Conservation (phyloP, 2,888 invertebrate genomes). For the Ephialtes manifestator region DNA sequence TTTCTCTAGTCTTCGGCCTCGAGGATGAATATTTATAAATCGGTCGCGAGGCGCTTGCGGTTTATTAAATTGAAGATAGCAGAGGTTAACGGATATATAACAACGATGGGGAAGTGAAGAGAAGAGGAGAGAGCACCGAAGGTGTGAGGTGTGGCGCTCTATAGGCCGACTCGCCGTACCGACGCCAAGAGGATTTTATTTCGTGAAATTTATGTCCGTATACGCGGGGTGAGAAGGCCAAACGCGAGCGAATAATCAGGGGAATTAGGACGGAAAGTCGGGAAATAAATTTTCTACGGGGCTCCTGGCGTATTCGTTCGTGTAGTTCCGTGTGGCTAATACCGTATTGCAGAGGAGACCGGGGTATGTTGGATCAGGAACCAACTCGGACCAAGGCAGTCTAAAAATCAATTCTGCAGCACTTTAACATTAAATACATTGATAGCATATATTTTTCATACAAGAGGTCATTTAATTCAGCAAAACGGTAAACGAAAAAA, state of each 20-base stretch:
- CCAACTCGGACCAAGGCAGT: background rate
- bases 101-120: conserved; percentile 24
- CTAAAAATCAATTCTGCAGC: background rate
- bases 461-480: background rate
- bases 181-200: conserved; percentile 46
- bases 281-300: conserved; percentile 63
- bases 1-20: conserved; percentile 1
- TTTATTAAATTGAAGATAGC: conserved; percentile 48
- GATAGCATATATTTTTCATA: background rate
- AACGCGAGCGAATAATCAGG: conserved; percentile 56
- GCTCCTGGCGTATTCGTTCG: conserved; percentile 40
- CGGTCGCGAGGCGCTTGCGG: conserved; percentile 19
- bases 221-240: conserved; percentile 43
- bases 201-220: conserved; percentile 46
- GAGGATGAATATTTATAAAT: conserved; percentile 58
- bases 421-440: background rate
- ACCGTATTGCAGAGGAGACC: background rate
- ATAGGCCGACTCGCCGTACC: conserved; percentile 24
- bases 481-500: background rate
- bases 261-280: conserved; percentile 58
- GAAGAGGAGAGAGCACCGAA: background rate
- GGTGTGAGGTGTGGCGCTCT: background rate
- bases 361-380: background rate
- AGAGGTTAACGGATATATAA: conserved; percentile 48
- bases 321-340: conserved; percentile 24